phyloP scores from a whole-genome alignment of 2,888 invertebrate genomes.

The Cataglyphis albicans region DNA sequence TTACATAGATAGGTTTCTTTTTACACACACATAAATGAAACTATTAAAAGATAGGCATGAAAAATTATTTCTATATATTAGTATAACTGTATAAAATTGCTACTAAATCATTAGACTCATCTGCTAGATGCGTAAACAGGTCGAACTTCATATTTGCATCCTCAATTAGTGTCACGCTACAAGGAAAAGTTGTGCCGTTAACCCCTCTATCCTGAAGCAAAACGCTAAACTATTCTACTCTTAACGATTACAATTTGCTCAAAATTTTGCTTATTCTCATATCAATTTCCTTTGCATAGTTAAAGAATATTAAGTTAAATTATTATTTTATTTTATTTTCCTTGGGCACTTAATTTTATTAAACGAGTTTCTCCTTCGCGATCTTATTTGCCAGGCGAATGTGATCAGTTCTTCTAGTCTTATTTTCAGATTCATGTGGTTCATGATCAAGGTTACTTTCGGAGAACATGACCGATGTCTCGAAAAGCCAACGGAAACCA shows the following conservation, averaged over 20 bases:
- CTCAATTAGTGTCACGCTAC: conserved; percentile 23
- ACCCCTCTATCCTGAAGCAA: not conserved
- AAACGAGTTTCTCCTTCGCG: conserved; percentile 1
- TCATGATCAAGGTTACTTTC: conserved; percentile 95
- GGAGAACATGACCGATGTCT: conserved; percentile 95
- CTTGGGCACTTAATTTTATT: not conserved
- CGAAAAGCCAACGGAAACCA: conserved; percentile 91
- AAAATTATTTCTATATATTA: conserved; percentile 19
- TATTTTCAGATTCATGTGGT: conserved; percentile 94
- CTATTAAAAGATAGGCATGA: not conserved
- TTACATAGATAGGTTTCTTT: not conserved
- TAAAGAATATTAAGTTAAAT: not conserved
- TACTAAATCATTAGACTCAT: conserved; percentile 25
- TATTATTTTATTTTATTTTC: too few species aligned
- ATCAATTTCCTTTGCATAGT: not conserved
- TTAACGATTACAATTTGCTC: conserved; percentile 5
- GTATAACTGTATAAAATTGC: conserved; percentile 44
- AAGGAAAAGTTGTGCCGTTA: conserved; percentile 44
- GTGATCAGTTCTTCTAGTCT: conserved; percentile 77
- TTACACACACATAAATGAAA: not conserved
- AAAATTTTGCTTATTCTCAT: not conserved
- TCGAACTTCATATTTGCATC: conserved; percentile 49
- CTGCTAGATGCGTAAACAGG: conserved; percentile 36
- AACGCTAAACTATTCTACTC: conserved; percentile 2
- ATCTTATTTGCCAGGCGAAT: conserved; percentile 37